Evolutionary conservation across 2,797 vertebrate genomes (phyloP).

Genomic region (Naso thynnoides): DNA sequence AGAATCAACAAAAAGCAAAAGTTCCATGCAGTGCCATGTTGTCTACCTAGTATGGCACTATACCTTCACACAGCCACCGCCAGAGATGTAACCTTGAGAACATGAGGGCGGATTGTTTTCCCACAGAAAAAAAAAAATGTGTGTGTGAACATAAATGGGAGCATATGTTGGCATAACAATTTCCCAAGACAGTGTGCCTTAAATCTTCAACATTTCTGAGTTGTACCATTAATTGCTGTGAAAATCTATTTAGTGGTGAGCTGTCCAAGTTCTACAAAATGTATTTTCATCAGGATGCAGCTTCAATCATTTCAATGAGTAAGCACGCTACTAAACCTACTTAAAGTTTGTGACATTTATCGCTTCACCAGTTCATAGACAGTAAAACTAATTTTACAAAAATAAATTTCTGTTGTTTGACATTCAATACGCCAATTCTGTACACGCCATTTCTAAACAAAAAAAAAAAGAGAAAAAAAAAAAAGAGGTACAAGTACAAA

Average conservation of each 20-base stretch:
- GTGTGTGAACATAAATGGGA: conserved; percentile 14
- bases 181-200: conserved; percentile 46
- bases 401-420: conserved; percentile 57
- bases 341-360: conserved; percentile 22
- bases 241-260: not conserved
- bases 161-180: conserved; percentile 62
- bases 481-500: conserved; percentile 39
- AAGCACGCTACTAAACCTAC: conserved; percentile 38
- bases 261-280: conserved; percentile 18
- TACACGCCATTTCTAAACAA: conserved; percentile 35
- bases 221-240: conserved; percentile 48
- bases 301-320: conserved; percentile 17
- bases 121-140: conserved; percentile 85
- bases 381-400: conserved; percentile 45
- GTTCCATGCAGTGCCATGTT: too few relatives aligned
- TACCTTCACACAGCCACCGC: conserved; percentile 19
- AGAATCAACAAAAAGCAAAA: too few relatives aligned
- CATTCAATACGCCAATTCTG: conserved; percentile 62
- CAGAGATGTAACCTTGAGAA: conserved; percentile 82
- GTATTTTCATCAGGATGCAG: conserved; percentile 25
- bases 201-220: conserved; percentile 29
- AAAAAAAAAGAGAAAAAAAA: conserved; percentile 6
- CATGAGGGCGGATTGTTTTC: conserved; percentile 85
- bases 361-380: conserved; percentile 38
- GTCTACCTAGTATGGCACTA: conserved; percentile 83